Conservation (phyloP, 1,140 invertebrate species). For the Calliopsis andreniformis region DNA sequence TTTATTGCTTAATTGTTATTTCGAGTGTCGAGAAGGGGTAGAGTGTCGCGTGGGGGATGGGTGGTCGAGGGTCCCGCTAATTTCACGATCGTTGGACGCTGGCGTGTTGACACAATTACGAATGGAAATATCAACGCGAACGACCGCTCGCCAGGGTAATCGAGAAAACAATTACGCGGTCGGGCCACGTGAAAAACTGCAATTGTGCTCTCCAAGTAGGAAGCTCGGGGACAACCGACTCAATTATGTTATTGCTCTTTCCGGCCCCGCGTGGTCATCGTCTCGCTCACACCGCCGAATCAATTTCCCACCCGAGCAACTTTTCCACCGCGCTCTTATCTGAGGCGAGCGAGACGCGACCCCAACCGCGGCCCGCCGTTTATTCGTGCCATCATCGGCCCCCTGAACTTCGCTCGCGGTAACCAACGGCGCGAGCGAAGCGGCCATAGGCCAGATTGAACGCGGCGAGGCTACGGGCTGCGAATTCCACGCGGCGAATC, state of each 20-base stretch:
- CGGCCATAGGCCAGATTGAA: too few relatives aligned
- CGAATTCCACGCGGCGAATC: slow-evolving; percentile 12
- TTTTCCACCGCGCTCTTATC: too few relatives aligned
- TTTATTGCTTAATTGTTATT: slow-evolving; percentile 22
- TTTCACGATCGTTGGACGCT: not conserved
- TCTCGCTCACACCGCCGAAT: not conserved
- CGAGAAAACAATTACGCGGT: not conserved
- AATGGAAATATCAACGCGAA: not conserved
- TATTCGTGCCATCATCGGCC: too few relatives aligned
- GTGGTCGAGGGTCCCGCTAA: not conserved
- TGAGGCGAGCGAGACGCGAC: too few relatives aligned
- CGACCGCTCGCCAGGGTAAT: not conserved
- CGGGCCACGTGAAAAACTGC: not conserved
- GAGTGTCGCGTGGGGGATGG: too few relatives aligned
- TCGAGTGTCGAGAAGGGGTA: too few relatives aligned
- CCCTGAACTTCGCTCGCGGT: not conserved
- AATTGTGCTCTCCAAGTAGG: not conserved
- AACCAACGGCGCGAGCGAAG: too few relatives aligned
- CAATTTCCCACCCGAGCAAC: not conserved
- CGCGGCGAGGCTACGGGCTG: too few relatives aligned
- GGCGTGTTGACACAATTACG: not conserved
- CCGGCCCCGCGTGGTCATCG: not conserved
- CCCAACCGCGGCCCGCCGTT: too few relatives aligned
- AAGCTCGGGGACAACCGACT: not conserved
- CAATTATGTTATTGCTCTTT: not conserved